These are phyloP conservation scores for Camponotus fellah DNA, from an alignment of 2,888 invertebrate genomes.

Conservation along the genomic window DNA sequence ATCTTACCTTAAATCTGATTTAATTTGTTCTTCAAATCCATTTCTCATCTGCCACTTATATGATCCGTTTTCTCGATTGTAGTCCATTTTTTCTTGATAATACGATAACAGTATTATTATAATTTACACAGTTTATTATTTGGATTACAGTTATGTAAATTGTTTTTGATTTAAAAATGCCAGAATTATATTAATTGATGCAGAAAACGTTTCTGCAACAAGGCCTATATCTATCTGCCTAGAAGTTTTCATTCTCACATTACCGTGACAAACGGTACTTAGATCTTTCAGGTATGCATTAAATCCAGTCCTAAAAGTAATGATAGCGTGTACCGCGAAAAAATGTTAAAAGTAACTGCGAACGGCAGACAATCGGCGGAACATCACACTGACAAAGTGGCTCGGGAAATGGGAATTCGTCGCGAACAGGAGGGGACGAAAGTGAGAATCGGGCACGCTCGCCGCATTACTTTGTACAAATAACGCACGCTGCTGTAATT, in stretches of 20 bases:
- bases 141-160: not conserved
- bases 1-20: constrained; percentile 82
- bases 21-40: constrained; percentile 77
- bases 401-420: constrained; percentile 13
- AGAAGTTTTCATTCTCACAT: constrained; percentile 31
- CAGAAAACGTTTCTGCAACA: not conserved
- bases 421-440: constrained; percentile 38
- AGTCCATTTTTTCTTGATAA: not conserved
- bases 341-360: constrained; percentile 66
- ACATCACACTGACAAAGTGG: constrained; percentile 31
- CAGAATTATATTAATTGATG: not conserved
- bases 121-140: not conserved
- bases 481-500: constrained; percentile 77
- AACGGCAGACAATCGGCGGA: constrained; percentile 34
- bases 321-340: constrained; percentile 69
- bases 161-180: not conserved
- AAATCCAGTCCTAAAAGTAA: constrained; percentile 70
- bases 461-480: constrained; percentile 80
- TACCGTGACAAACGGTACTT: constrained; percentile 60
- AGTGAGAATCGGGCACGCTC: constrained; percentile 68
- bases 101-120: not conserved
- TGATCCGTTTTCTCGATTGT: not conserved
- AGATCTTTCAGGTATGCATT: constrained; percentile 64
- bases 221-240: not conserved
- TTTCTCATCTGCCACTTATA: constrained; percentile 33